These are phyloP conservation scores for Peromyscus leucopus DNA, from an alignment of 2,113 vertebrate genomes.

Conservation along the genomic window DNA sequence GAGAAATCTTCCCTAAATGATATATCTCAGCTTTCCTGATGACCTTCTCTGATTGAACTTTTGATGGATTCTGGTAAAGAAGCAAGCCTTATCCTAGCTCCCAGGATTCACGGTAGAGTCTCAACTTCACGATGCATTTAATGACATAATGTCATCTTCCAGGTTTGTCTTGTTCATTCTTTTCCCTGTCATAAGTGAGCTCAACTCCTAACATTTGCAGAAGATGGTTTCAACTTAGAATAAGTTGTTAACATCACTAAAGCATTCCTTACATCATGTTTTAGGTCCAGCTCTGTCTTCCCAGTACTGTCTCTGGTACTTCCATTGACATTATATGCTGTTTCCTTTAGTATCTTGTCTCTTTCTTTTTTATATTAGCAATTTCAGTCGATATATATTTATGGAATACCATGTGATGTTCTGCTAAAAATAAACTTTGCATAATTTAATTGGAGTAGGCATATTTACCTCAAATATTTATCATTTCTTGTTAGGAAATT, in stretches of 20 bases:
- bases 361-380: background rate
- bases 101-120: background rate
- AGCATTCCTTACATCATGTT: background rate
- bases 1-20: background rate
- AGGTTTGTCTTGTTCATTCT: background rate
- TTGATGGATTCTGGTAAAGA: background rate
- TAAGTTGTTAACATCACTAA: background rate
- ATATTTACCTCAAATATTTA: background rate
- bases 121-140: background rate
- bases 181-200: background rate
- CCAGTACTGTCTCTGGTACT: background rate
- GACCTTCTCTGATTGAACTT: background rate
- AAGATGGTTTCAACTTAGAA: slow-evolving; percentile 1
- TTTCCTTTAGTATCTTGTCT: background rate
- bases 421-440: background rate
- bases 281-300: background rate
- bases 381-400: background rate
- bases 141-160: background rate
- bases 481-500: background rate
- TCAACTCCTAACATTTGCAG: background rate
- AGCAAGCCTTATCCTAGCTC: background rate
- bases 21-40: background rate
- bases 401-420: background rate
- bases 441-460: background rate
- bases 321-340: background rate